Conservation (phyloP, 2,113 vertebrate species). For the Labrus mixtus region DNA sequence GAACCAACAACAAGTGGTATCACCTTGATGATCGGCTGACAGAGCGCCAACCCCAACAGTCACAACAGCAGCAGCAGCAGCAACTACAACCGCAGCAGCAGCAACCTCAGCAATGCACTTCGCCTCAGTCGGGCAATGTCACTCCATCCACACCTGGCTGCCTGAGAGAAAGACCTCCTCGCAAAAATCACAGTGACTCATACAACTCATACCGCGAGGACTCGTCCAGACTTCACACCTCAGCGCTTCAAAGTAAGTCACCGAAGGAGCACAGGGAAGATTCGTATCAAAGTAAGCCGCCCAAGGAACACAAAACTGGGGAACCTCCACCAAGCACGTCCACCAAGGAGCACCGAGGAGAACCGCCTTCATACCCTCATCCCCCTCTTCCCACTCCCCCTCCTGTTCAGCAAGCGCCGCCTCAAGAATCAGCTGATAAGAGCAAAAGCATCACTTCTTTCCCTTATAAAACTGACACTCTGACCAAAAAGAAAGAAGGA, state of each 20-base stretch:
- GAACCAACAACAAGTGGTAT: slow-evolving; percentile 90
- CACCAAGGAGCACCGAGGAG: slow-evolving; percentile 89
- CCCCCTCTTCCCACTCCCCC: slow-evolving; percentile 89
- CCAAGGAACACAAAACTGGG: slow-evolving; percentile 89
- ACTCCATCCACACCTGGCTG: slow-evolving; percentile 93
- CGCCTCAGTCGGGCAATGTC: slow-evolving; percentile 92
- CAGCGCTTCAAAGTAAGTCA: slow-evolving; percentile 92
- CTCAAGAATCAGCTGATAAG: slow-evolving; percentile 91
- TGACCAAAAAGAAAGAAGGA: slow-evolving; percentile 95
- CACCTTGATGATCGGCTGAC: slow-evolving; percentile 98
- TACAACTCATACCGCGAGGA: slow-evolving; percentile 95
- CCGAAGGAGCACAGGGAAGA: slow-evolving; percentile 94
- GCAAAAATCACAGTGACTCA: slow-evolving; percentile 95
- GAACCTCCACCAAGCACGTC: slow-evolving; percentile 85
- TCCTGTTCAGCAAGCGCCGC: slow-evolving; percentile 84
- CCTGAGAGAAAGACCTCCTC: slow-evolving; percentile 91
- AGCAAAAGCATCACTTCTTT: slow-evolving; percentile 94
- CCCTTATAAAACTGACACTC: slow-evolving; percentile 94
- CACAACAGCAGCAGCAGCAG: slow-evolving; percentile 87
- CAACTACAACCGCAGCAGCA: slow-evolving; percentile 79
- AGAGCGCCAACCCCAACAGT: slow-evolving; percentile 80
- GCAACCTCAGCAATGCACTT: slow-evolving; percentile 89
- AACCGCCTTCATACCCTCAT: slow-evolving; percentile 88
- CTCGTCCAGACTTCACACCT: slow-evolving; percentile 88
- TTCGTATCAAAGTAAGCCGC: slow-evolving; percentile 89